Conservation (phyloP, 2,888 invertebrate genomes). For the Acrobasis suavella region DNA sequence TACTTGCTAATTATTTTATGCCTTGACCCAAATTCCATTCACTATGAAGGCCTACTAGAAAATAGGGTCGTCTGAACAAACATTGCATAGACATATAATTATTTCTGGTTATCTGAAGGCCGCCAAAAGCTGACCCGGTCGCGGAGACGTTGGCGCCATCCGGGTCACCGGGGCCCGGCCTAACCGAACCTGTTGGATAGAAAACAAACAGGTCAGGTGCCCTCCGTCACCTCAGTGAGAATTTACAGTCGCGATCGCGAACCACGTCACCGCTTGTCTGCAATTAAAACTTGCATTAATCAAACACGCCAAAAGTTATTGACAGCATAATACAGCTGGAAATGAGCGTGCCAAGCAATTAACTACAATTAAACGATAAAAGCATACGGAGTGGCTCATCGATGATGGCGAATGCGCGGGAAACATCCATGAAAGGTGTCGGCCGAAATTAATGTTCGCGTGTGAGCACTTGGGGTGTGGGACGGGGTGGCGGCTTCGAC, state of each 20-base stretch:
- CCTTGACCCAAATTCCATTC: constrained; percentile 32
- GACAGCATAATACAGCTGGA: constrained; percentile 27
- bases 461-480: constrained; percentile 67
- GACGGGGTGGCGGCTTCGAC: constrained; percentile 39
- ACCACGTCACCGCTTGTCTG: background rate
- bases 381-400: constrained; percentile 41
- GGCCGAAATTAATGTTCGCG: constrained; percentile 76
- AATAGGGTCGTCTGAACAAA: constrained; percentile 25
- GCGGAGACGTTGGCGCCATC: constrained; percentile 78
- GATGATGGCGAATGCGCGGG: constrained; percentile 50
- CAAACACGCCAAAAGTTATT: constrained; percentile 24
- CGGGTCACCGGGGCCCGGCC: constrained; percentile 59
- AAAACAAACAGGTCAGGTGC: constrained; percentile 19
- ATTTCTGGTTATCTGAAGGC: constrained; percentile 60
- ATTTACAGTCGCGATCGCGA: constrained; percentile 5
- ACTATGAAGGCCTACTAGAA: constrained; percentile 28
- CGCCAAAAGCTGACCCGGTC: constrained; percentile 72
- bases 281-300: constrained; percentile 19
- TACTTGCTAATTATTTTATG: constrained; percentile 5
- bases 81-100: constrained; percentile 39
- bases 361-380: constrained; percentile 43
- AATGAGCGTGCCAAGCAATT: constrained; percentile 29
- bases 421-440: constrained; percentile 62
- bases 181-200: constrained; percentile 16
- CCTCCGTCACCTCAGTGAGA: constrained; percentile 2